Conservation (phyloP, 2,888 invertebrate species). For the Colostygia pectinataria region DNA sequence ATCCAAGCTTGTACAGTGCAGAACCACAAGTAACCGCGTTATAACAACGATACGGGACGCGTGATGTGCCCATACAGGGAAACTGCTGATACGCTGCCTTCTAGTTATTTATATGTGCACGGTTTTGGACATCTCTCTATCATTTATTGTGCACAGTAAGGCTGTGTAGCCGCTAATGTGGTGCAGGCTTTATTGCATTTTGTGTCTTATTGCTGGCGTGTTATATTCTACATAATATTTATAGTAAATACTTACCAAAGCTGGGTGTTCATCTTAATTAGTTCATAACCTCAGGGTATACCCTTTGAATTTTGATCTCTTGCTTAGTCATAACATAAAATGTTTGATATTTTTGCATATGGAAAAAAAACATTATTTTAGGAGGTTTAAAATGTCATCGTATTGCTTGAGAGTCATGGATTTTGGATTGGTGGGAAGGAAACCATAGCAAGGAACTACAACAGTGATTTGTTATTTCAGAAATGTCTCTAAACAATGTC, state of each 20-base stretch:
- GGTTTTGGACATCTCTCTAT: slow-evolving; percentile 28
- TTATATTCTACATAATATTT: not conserved
- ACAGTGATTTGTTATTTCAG: too few relatives aligned
- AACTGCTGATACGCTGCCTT: slow-evolving; percentile 30
- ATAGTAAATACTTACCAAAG: too few relatives aligned
- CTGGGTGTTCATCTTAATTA: too few relatives aligned
- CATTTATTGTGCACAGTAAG: slow-evolving; percentile 15
- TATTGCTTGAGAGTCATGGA: too few relatives aligned
- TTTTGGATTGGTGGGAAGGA: too few relatives aligned
- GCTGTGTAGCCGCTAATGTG: slow-evolving; percentile 7
- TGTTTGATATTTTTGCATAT: too few relatives aligned
- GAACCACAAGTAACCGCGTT: slow-evolving; percentile 66
- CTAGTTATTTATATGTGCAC: slow-evolving; percentile 20
- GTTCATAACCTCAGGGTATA: too few relatives aligned
- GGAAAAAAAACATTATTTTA: too few relatives aligned
- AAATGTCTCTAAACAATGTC: slow-evolving; percentile 29
- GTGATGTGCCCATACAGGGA: slow-evolving; percentile 75
- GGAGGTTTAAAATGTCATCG: too few relatives aligned
- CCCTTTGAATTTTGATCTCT: too few relatives aligned
- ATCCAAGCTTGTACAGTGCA: slow-evolving; percentile 44
- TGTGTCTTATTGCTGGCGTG: not conserved
- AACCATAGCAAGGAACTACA: too few relatives aligned
- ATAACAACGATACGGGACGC: slow-evolving; percentile 73
- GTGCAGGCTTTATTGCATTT: not conserved
- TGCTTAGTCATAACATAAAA: too few relatives aligned